Percentiles rank a stretch among this genome's conserved stretches.
phyloP scores from a whole-genome alignment of 1,140 invertebrate genomes.

The Pseudomyrmex pallidus region DNA sequence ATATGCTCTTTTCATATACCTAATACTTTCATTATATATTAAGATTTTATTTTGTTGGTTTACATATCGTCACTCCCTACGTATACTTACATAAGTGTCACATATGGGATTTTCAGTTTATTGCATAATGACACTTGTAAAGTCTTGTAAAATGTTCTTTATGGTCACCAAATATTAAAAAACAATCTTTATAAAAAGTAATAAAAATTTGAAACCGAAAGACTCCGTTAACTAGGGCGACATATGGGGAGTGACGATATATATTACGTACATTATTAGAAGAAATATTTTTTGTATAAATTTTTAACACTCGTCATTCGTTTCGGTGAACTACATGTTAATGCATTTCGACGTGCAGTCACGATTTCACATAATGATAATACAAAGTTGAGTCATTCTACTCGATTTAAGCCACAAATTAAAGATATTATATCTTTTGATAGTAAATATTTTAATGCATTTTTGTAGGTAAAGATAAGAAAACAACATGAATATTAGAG shows the following conservation, averaged over 20 bases:
- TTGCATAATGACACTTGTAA: no score
- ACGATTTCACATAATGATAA: slow-evolving; percentile 13
- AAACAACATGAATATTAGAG: background rate
- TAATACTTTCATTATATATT: no score
- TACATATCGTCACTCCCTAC: no score
- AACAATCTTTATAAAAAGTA: no score
- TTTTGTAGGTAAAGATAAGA: slow-evolving; percentile 1
- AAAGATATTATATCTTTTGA: background rate
- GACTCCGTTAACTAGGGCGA: no score
- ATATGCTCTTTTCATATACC: no score
- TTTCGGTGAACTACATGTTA: background rate
- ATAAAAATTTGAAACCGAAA: no score
- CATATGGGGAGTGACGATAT: no score
- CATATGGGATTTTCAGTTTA: no score
- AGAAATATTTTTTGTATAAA: slow-evolving; percentile 9
- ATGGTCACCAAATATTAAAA: no score
- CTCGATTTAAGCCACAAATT: slow-evolving; percentile 6
- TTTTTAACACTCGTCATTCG: slow-evolving; percentile 26
- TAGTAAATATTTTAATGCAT: slow-evolving; percentile 38
- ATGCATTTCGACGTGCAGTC: background rate
- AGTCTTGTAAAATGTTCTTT: no score
- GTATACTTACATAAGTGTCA: no score
- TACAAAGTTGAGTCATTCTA: slow-evolving; percentile 23
- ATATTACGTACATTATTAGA: background rate
- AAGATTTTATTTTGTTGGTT: background rate